Base-by-base conservation (phyloP, 2,797 vertebrate genomes). In the Megaceryle alcyon region DNA sequence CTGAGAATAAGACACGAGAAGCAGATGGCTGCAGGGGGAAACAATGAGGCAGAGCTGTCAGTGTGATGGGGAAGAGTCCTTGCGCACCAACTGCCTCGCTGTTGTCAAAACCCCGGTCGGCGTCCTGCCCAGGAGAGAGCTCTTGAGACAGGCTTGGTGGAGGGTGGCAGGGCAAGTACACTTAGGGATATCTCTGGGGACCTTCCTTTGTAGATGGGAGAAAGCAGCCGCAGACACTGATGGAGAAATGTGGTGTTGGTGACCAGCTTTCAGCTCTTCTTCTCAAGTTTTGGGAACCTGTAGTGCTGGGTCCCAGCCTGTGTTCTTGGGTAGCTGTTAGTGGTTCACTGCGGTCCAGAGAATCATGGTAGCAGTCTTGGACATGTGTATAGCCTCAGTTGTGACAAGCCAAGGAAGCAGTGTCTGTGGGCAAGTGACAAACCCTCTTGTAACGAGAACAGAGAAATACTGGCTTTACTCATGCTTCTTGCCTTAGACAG, bases 41-140 rank as follows among this genome's bases (percentile, higher is more conserved):
- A 92, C 81, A 93, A 88, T 95, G 96, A 96, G 92, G 84, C 92
- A 92, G 81, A 89, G 88, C 92, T 92, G 95, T 95, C 94, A 92
- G 82, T 1, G 0, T 54, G 88, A 72, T 86, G 84, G 78, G 88
- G 72, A 86, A 75, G 81, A 89, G 86, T 85, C 92, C 57, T 82
- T 14, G 37, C 0, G 9, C 75, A 75, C 69, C 78, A 71, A 85
- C 82, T 86, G 65, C 91, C 56, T 92, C 0, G 1, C 49, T 91
- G 84, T 14, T 82, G 73, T 87, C 86, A 64, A 71, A 94, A 8
- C 53, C 21, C 33, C 57, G 37, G 20, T 85, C 31, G 0, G 2
- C 8, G 5, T 87, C 82, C 65, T 77, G 89, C 65, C 54, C 8
- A 6, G 83, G 65, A 77, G 68, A 3, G 61, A 51, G 88, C 80